Conservation (phyloP, 2,888 invertebrate species). For the Amphipoea lucens region DNA sequence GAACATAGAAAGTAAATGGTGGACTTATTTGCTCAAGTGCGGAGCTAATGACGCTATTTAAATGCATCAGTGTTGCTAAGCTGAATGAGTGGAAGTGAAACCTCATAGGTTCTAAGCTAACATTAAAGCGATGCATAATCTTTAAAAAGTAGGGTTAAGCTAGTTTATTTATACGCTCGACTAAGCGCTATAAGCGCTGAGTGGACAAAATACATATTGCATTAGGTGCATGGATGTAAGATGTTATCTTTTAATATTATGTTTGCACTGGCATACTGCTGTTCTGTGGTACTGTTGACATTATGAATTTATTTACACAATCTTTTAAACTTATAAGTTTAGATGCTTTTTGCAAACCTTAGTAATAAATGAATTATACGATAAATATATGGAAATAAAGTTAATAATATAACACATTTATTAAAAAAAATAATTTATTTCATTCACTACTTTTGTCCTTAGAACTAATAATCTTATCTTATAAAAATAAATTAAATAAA, state of each 20-base stretch:
- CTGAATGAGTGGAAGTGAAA: constrained; percentile 47
- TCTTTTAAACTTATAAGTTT: neutral
- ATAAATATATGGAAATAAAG: neutral
- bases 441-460: neutral
- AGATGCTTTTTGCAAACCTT: neutral
- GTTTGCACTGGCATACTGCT: constrained; percentile 12
- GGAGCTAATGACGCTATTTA: constrained; percentile 48
- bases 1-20: constrained; percentile 37
- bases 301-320: neutral
- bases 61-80: constrained; percentile 52
- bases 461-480: constrained; percentile 14
- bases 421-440: constrained; percentile 16
- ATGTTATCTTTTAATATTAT: constrained; percentile 35
- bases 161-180: constrained; percentile 30
- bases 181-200: constrained; percentile 46
- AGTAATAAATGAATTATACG: neutral
- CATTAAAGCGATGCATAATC: constrained; percentile 37
- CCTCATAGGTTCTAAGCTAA: constrained; percentile 43
- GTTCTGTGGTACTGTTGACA: neutral
- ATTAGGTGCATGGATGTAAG: constrained; percentile 32
- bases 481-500: constrained; percentile 42
- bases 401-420: neutral
- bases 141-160: constrained; percentile 34
- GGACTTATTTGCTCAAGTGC: constrained; percentile 26
- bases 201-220: constrained; percentile 38